These are phyloP conservation scores for Axinella damicornis DNA, from an alignment of 37 sponge, comb jelly and placozoan species.

Conservation along the genomic window DNA sequence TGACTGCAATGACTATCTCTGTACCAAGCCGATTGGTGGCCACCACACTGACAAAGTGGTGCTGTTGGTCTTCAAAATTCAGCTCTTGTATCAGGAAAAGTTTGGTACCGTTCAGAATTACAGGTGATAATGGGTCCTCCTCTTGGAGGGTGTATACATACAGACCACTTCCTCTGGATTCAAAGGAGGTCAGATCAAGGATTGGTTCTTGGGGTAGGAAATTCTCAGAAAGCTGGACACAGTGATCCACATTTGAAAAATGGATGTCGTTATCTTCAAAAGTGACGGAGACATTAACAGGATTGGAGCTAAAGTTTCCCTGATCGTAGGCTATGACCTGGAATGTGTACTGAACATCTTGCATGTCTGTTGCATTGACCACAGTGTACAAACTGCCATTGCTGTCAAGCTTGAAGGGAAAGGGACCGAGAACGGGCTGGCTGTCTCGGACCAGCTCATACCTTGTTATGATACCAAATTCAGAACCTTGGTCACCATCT, in stretches of 20 bases:
- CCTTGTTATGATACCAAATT: constrained; percentile 27
- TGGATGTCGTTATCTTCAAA: constrained; percentile 20
- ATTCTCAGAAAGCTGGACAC: constrained; percentile 51
- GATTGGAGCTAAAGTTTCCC: constrained; percentile 17
- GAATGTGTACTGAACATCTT: constrained; percentile 41
- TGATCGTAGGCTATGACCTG: constrained; percentile 28
- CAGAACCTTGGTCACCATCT: constrained; percentile 47
- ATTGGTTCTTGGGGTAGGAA: constrained; percentile 24
- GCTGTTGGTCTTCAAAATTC: constrained; percentile 48
- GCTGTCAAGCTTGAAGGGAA: constrained; percentile 42
- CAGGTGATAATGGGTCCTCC: background rate
- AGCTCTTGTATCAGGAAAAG: constrained; percentile 18
- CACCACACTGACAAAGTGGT: background rate
- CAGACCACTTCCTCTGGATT: constrained; percentile 7
- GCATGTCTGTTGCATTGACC: constrained; percentile 13
- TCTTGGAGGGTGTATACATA: constrained; percentile 39
- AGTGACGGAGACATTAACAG: constrained; percentile 39
- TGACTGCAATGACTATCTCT: background rate
- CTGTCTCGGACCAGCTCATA: constrained; percentile 37
- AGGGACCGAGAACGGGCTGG: constrained; percentile 1
- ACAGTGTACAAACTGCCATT: constrained; percentile 45
- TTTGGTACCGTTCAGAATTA: constrained; percentile 5
- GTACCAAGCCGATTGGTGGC: constrained; percentile 44
- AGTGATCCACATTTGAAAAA: constrained; percentile 13
- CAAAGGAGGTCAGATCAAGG: constrained; percentile 26